Percentiles rank a stretch among this genome's conserved stretches.
These are phyloP conservation scores for Drosophila arawakana DNA, from an alignment of 1,140 invertebrate genomes.

Conservation along the genomic window DNA sequence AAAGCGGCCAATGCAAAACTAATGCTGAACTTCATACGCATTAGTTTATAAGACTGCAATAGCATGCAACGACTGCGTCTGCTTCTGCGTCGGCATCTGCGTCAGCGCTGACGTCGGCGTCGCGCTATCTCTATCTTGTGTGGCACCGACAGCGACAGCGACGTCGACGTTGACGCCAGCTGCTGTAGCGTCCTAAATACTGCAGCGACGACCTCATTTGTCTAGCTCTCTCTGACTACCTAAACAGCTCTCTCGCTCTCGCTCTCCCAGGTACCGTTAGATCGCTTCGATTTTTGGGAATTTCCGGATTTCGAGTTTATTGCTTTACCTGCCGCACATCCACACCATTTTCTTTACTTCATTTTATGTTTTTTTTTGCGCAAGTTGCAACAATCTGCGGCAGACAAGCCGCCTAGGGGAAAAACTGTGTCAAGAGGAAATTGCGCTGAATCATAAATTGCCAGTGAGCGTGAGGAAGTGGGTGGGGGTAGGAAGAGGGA, in stretches of 20 bases:
- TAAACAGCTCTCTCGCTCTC: background rate
- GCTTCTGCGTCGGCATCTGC: background rate
- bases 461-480: background rate
- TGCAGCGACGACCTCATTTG: constrained; percentile 55
- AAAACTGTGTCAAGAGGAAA: constrained; percentile 56
- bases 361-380: background rate
- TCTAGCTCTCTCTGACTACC: background rate
- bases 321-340: background rate
- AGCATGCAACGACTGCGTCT: constrained; percentile 1
- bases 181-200: constrained; percentile 38
- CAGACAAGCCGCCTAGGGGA: background rate
- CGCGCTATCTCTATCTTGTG: too few species aligned
- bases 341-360: background rate
- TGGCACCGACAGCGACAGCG: background rate
- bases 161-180: background rate
- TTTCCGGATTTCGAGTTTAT: background rate
- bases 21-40: constrained; percentile 77
- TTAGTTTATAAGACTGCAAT: constrained; percentile 75
- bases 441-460: constrained; percentile 29
- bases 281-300: background rate
- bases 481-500: background rate
- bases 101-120: constrained; percentile 7
- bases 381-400: constrained; percentile 10
- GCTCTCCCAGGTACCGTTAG: constrained; percentile 3
- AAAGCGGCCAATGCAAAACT: constrained; percentile 77